A percentile compares a stretch with the other conserved stretches of the same genome.
Evolutionary conservation across 2,797 vertebrate species (phyloP).

Genomic region (Ciconia nigra): DNA sequence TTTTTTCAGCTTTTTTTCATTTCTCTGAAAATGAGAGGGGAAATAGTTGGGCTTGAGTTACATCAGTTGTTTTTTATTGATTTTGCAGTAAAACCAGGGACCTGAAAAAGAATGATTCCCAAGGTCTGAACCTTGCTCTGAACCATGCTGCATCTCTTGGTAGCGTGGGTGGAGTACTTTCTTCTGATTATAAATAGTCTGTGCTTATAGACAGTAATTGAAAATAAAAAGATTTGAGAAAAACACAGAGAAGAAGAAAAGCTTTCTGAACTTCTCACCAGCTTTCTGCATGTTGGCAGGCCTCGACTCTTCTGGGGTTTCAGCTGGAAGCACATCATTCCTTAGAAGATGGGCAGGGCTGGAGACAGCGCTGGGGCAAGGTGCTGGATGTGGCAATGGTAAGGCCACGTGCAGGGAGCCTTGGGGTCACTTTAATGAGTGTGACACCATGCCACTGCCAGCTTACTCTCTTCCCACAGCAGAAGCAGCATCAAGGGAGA

Average conservation of each 20-base stretch:
- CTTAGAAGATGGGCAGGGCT: neutral
- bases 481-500: neutral
- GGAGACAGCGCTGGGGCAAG: neutral
- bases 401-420: neutral
- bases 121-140: neutral
- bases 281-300: neutral
- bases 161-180: neutral
- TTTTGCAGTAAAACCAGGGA: neutral
- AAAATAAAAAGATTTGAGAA: neutral
- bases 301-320: neutral
- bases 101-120: neutral
- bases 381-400: neutral
- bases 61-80: neutral
- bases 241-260: neutral
- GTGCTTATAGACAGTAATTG: neutral
- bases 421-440: neutral
- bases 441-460: neutral
- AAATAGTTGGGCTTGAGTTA: neutral
- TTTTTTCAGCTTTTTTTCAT: neutral
- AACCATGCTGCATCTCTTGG: neutral
- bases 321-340: neutral
- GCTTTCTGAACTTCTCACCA: neutral
- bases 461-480: neutral
- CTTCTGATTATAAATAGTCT: constrained; percentile 9
- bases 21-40: neutral